Evolutionary conservation across 2,888 invertebrate species (phyloP).

Genomic region (Anoplius nigerrimus): DNA sequence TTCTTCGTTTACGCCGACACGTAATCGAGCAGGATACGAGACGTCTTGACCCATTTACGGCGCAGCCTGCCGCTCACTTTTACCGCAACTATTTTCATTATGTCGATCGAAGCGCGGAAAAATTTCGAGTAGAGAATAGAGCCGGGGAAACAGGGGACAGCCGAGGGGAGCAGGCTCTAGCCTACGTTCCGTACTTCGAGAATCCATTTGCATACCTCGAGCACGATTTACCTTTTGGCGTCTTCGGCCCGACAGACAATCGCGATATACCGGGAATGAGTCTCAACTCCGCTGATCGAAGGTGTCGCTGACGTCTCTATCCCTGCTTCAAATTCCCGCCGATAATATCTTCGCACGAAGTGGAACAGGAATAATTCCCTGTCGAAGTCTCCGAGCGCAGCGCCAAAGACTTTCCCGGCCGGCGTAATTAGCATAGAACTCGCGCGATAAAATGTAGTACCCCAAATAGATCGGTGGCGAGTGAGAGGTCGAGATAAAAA

Average conservation of each 20-base stretch:
- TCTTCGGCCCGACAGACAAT: not conserved
- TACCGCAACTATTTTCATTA: conserved; percentile 15
- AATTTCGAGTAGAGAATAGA: conserved; percentile 2
- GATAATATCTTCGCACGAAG: not conserved
- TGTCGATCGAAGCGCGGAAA: not conserved
- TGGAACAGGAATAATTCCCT: not conserved
- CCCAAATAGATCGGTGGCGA: not conserved
- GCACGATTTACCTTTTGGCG: conserved; percentile 18
- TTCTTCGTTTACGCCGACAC: conserved; percentile 5
- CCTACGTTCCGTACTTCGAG: not conserved
- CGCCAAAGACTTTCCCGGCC: not conserved
- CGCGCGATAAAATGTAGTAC: not conserved
- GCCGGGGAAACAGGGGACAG: not conserved
- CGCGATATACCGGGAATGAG: too few relatives aligned
- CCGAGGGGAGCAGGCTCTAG: conserved; percentile 8
- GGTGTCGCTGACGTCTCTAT: too few relatives aligned
- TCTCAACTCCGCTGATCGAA: too few relatives aligned
- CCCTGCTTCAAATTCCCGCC: too few relatives aligned
- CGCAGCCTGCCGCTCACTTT: conserved; percentile 21
- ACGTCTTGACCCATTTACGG: conserved; percentile 14
- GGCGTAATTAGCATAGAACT: not conserved
- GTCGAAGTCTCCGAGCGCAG: too few relatives aligned
- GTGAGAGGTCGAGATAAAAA: not conserved
- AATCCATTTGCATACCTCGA: conserved; percentile 22
- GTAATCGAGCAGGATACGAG: conserved; percentile 3